Percentiles rank a stretch among this genome's conserved stretches.
Evolutionary conservation across 2,888 invertebrate genomes (phyloP).

Genomic region (Stenchaetothrips biformis): DNA sequence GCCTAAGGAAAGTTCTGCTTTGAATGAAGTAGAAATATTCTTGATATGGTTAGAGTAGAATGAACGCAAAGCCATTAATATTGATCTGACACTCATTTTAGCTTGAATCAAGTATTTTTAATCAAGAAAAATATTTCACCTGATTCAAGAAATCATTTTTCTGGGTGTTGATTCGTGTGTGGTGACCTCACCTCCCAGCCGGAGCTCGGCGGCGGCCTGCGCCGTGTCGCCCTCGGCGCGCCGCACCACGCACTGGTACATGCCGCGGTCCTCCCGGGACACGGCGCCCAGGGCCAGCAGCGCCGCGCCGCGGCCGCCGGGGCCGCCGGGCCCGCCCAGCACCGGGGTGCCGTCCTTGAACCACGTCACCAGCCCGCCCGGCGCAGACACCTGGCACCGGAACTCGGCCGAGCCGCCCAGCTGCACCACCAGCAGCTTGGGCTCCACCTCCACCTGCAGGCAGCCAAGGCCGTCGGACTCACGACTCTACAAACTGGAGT

Average conservation of each 20-base stretch:
- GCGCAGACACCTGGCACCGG: slow-evolving; percentile 57
- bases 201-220: slow-evolving; percentile 69
- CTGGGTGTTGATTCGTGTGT: too few species aligned
- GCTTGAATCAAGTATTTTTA: too few species aligned
- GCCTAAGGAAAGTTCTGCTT: too few species aligned
- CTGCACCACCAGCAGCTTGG: slow-evolving; percentile 63
- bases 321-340: slow-evolving; percentile 56
- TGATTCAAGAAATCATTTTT: too few species aligned
- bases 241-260: slow-evolving; percentile 70
- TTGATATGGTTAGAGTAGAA: too few species aligned
- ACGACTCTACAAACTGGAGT: too few species aligned
- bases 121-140: too few species aligned
- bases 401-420: slow-evolving; percentile 71
- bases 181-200: slow-evolving; percentile 66
- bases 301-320: slow-evolving; percentile 53
- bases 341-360: slow-evolving; percentile 51
- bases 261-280: slow-evolving; percentile 66
- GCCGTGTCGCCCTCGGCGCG: slow-evolving; percentile 68
- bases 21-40: too few species aligned
- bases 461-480: too few species aligned
- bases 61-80: too few species aligned
- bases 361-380: slow-evolving; percentile 53
- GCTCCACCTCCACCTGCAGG: slow-evolving; percentile 57
- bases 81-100: too few species aligned
- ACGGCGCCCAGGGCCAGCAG: slow-evolving; percentile 61